Evolutionary conservation across 2,797 vertebrate species (phyloP), one percentile per base, ranked within the genome.

Genomic region (Sardinella longiceps): DNA sequence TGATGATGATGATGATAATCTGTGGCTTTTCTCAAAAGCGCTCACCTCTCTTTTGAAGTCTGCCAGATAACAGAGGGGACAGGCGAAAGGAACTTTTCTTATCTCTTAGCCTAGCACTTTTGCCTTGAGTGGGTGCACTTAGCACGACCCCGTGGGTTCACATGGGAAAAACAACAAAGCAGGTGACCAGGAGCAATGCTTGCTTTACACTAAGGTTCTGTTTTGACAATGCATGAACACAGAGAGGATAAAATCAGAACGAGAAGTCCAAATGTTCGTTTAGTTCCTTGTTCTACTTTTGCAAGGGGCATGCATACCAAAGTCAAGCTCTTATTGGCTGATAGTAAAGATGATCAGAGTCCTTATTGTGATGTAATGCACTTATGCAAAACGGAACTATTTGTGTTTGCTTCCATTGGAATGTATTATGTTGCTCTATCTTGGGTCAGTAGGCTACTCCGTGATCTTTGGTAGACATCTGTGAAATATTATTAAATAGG

Each of bases 41-140:
- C 7, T 15, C 70, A 77, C 33, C 70, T 43, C 70, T 77, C 70
- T 77, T 77, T 77, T 77, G 70, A 77, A 77, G 70, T 77, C 15
- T 23, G 18, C 33, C 0, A 39, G 70, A 77, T 43, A n/a, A n/a
- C n/a, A 77, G 70, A 43, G 20, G 70, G n/a, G n/a, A n/a, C n/a
- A n/a, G n/a, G 18, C 2, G 20, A 39, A 0, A 43, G 37, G 20
- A 77, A 37, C 70, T 20, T 77, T 43, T 77, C 70, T 77, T 77
- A 77, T 43, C 70, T 39, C 9, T 70, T 14, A n/a, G n/a, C n/a
- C n/a, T n/a, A n/a, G n/a, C 66, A 18, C 15, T 37, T 70, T 70
- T 7, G 70, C 70, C 23, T 43, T 77, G 37, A 77, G 39, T 20
- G 70, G n/a, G n/a, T 77, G 70, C 37, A 77, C 70, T 77, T 43